Conservation (phyloP, 2,797 vertebrate species). For the Phalloptychus januarius region DNA sequence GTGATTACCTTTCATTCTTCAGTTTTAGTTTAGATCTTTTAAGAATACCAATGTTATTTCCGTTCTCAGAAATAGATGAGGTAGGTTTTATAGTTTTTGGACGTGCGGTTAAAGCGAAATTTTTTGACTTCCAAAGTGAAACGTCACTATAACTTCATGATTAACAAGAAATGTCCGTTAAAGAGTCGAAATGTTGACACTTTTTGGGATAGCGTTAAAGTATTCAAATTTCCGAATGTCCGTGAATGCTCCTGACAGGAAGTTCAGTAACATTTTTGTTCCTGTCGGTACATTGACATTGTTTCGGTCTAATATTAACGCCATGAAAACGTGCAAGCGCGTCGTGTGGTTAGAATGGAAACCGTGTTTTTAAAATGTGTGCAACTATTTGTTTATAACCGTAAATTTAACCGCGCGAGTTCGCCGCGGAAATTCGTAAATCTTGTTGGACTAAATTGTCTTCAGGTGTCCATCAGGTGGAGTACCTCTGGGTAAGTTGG, state of each 20-base stretch:
- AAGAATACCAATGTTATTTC: not conserved
- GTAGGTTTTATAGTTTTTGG: not conserved
- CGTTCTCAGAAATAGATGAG: not conserved
- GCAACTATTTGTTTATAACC: not conserved
- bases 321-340: conserved; percentile 23
- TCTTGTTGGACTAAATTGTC: not conserved
- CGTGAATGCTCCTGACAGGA: conserved; percentile 58
- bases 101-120: not conserved
- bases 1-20: not conserved
- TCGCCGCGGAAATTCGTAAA: conserved; percentile 15
- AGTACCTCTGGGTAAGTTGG: conserved; percentile 29
- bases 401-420: conserved; percentile 5
- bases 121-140: not conserved
- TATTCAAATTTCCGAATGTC: conserved; percentile 26
- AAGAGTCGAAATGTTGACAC: not conserved
- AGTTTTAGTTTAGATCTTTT: not conserved
- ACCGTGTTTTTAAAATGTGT: conserved; percentile 1
- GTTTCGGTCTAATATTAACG: not conserved
- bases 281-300: not conserved
- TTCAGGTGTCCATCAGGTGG: conserved; percentile 27
- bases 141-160: not conserved
- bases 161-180: not conserved
- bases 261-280: conserved; percentile 10
- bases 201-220: not conserved
- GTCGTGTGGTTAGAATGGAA: conserved; percentile 19